Conservation (phyloP, 2,797 vertebrate genomes). For the Naso thynnoides region DNA sequence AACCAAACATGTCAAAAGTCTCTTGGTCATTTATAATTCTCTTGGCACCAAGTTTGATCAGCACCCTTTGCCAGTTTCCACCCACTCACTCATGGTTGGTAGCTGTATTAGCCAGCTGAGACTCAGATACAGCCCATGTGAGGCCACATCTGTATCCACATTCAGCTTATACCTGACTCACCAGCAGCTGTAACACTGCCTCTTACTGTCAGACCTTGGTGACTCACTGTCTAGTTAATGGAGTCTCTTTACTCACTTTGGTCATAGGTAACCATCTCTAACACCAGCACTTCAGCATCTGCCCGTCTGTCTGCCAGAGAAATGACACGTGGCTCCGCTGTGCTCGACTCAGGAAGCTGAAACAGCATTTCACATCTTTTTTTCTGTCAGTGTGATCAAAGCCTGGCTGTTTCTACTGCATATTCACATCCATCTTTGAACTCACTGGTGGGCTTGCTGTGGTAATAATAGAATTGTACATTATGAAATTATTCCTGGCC, state of each 20-base stretch:
- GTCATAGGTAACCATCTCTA: conserved; percentile 31
- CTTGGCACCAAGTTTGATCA: conserved; percentile 45
- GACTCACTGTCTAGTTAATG: conserved; percentile 61
- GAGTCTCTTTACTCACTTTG: conserved; percentile 28
- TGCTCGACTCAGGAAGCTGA: conserved; percentile 28
- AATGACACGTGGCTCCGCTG: conserved; percentile 26
- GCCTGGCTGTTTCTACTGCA: conserved; percentile 46
- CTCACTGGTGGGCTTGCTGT: conserved; percentile 46
- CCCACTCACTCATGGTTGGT: conserved; percentile 47
- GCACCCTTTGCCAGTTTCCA: conserved; percentile 43
- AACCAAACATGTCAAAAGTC: conserved; percentile 49
- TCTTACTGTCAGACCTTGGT: conserved; percentile 51
- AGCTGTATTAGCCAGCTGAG: conserved; percentile 49
- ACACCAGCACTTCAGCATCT: conserved; percentile 29
- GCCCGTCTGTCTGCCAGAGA: conserved; percentile 25
- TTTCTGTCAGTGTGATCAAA: conserved; percentile 64
- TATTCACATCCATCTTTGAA: conserved; percentile 67
- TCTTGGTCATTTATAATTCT: conserved; percentile 45
- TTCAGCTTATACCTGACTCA: conserved; percentile 63
- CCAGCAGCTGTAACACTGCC: conserved; percentile 47
- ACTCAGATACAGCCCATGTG: conserved; percentile 31
- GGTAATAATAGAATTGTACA: conserved; percentile 68
- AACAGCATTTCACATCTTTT: conserved; percentile 31
- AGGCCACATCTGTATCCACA: conserved; percentile 60
- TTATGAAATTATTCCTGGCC: conserved; percentile 71